phyloP scores from a whole-genome alignment of 2,888 invertebrate genomes.

The Drosophila birchii region DNA sequence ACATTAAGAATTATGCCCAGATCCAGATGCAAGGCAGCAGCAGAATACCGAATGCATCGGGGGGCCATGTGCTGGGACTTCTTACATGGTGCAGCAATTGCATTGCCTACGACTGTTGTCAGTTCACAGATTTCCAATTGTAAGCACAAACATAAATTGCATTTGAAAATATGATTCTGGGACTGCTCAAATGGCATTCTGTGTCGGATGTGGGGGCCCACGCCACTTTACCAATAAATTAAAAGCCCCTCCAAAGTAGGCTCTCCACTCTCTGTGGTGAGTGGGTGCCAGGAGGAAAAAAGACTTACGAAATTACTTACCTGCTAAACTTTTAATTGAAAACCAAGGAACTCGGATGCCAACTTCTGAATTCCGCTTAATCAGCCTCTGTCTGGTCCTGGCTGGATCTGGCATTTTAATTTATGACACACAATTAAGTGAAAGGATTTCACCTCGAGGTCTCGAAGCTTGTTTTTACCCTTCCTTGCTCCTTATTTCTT shows the following conservation, averaged over 20 bases:
- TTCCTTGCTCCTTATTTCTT: constrained; percentile 8
- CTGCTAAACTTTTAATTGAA: constrained; percentile 83
- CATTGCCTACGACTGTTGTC: constrained; percentile 56
- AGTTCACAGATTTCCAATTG: constrained; percentile 74
- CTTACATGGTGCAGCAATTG: constrained; percentile 54
- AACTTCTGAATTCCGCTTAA: constrained; percentile 52
- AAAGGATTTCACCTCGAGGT: constrained; percentile 37
- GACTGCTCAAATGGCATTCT: constrained; percentile 3
- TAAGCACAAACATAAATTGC: constrained; percentile 53
- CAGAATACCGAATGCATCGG: constrained; percentile 38
- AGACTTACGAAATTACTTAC: constrained; percentile 61
- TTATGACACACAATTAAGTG: constrained; percentile 57
- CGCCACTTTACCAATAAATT: constrained; percentile 42
- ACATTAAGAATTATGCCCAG: constrained; percentile 80
- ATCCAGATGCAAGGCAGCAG: constrained; percentile 57
- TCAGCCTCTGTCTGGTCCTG: constrained; percentile 37
- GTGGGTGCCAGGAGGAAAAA: constrained; percentile 14
- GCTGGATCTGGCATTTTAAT: constrained; percentile 50
- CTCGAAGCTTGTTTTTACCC: not conserved
- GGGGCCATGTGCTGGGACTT: constrained; percentile 63
- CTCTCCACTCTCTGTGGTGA: constrained; percentile 19
- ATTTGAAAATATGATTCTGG: constrained; percentile 50
- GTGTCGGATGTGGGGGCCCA: not conserved
- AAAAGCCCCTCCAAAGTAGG: constrained; percentile 45
- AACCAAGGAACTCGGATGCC: constrained; percentile 54